phyloP scores from a whole-genome alignment of 2,797 vertebrate genomes.

The Echiichthys vipera region DNA sequence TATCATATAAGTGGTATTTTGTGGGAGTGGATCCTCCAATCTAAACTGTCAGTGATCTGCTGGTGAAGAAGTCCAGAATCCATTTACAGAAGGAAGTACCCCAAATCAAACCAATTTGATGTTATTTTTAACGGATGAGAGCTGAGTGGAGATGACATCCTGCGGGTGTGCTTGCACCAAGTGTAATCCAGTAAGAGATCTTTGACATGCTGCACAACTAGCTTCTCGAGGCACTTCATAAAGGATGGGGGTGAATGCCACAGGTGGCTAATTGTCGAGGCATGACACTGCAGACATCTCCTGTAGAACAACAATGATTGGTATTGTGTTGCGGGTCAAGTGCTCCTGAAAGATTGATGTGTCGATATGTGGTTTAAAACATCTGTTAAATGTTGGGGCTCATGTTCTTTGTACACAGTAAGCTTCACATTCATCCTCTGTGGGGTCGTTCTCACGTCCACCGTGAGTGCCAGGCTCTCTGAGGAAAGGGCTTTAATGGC shows the following conservation, averaged over 20 bases:
- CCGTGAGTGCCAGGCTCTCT: constrained; percentile 8
- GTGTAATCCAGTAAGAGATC: background rate
- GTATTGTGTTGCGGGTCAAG: background rate
- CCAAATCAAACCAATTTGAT: background rate
- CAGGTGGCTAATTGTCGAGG: background rate
- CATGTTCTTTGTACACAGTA: background rate
- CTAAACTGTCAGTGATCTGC: background rate
- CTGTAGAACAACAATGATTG: background rate
- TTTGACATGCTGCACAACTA: background rate
- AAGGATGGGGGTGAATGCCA: background rate
- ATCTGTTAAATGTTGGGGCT: background rate
- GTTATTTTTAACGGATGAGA: constrained; percentile 11
- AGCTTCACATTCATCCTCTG: background rate
- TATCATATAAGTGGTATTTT: background rate
- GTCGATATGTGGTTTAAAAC: background rate
- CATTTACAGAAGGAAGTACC: constrained; percentile 20
- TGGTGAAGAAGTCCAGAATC: constrained; percentile 19
- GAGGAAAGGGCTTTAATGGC: constrained; percentile 17
- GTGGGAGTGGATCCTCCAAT: background rate
- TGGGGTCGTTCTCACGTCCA: background rate
- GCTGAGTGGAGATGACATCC: background rate
- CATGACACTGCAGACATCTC: background rate
- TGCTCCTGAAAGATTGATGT: background rate
- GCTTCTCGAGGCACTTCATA: background rate
- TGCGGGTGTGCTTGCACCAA: background rate